Conservation (phyloP, 2,888 invertebrate species). For the Branchipolynoe longqiensis region DNA sequence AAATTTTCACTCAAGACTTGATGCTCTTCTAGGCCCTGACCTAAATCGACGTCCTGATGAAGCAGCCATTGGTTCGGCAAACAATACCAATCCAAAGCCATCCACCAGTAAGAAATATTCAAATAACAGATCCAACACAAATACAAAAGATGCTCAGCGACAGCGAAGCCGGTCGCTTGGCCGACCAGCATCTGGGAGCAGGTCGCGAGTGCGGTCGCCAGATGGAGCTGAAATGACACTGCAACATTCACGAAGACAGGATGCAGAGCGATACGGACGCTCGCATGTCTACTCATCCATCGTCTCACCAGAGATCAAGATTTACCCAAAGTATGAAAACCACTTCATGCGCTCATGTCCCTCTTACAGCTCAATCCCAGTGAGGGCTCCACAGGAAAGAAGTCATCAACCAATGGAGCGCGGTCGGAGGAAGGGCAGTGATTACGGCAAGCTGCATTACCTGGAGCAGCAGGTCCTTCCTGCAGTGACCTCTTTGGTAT, state of each 20-base stretch:
- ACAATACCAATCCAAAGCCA: too few relatives aligned
- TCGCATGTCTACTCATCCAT: constrained; percentile 22
- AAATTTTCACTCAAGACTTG: neutral
- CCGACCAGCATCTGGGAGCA: neutral
- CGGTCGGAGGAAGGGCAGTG: neutral
- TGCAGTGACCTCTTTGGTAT: neutral
- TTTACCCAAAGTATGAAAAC: constrained; percentile 26
- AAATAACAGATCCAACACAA: too few relatives aligned
- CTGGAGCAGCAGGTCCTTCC: neutral
- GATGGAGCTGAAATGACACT: neutral
- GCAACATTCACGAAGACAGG: neutral
- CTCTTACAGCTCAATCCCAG: constrained; percentile 12
- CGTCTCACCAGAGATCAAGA: constrained; percentile 33
- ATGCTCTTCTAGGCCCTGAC: neutral
- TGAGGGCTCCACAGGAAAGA: too few relatives aligned
- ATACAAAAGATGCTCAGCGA: neutral
- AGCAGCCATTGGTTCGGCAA: too few relatives aligned
- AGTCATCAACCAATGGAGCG: too few relatives aligned
- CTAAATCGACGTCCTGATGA: neutral
- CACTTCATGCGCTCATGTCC: neutral
- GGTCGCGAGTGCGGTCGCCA: neutral
- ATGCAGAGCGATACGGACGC: constrained; percentile 10
- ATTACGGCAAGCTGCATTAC: neutral
- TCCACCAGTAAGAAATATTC: neutral
- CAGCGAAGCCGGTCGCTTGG: neutral